These are phyloP conservation scores for Forbesichthys agassizii DNA, from an alignment of 2,113 vertebrate species.

Conservation along the genomic window DNA sequence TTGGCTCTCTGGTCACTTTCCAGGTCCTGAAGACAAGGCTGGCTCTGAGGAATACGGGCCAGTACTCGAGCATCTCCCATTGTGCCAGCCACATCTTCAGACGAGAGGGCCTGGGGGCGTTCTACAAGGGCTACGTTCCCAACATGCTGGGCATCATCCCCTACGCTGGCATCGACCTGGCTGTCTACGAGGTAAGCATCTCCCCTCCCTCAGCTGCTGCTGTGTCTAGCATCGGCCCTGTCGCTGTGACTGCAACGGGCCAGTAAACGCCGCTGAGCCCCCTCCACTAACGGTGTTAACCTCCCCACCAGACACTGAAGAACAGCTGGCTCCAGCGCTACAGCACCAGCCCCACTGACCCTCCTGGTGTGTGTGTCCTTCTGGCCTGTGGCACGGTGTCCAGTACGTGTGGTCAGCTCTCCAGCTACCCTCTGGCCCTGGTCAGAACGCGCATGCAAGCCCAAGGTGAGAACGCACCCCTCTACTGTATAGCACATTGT, in stretches of 20 bases:
- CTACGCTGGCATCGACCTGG: constrained; percentile 93
- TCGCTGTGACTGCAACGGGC: not conserved
- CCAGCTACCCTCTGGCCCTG: constrained; percentile 93
- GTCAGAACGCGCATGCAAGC: constrained; percentile 97
- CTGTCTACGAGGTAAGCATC: constrained; percentile 89
- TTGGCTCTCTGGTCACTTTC: not conserved
- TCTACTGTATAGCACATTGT: not conserved
- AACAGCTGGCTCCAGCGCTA: constrained; percentile 89
- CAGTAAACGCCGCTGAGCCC: not conserved
- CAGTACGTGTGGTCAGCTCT: constrained; percentile 93
- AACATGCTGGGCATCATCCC: constrained; percentile 98
- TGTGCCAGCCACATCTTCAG: constrained; percentile 89
- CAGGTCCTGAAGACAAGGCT: constrained; percentile 95
- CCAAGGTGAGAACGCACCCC: constrained; percentile 79
- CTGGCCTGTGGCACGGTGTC: constrained; percentile 94
- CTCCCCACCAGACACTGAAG: constrained; percentile 84
- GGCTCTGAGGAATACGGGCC: constrained; percentile 87
- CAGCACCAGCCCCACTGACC: constrained; percentile 80
- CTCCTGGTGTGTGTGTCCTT: constrained; percentile 87
- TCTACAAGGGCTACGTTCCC: constrained; percentile 95
- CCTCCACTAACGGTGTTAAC: not conserved
- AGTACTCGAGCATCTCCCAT: constrained; percentile 87
- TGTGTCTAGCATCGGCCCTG: not conserved
- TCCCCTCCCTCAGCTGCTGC: not conserved
- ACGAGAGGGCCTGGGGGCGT: constrained; percentile 84